Percentiles rank a stretch among this genome's conserved stretches.
These are phyloP conservation scores for Girardia tigrina DNA, from an alignment of 2,888 invertebrate genomes.

Conservation along the genomic window DNA sequence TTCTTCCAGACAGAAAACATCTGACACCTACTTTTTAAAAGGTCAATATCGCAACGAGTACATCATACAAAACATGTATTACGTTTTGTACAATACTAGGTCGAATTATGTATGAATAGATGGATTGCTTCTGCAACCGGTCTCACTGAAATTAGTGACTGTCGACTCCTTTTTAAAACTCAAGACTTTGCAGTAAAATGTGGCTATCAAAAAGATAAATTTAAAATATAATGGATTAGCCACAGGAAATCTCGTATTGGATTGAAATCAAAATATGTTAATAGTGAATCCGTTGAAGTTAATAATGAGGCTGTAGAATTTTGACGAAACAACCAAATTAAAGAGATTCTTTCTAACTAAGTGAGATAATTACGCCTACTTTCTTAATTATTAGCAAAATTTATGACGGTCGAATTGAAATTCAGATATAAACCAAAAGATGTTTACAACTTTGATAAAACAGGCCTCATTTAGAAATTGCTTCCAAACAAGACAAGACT, in stretches of 20 bases:
- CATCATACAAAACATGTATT: too few relatives aligned
- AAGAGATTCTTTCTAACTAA: neutral
- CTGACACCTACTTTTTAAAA: too few relatives aligned
- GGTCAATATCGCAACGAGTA: too few relatives aligned
- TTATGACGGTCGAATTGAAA: too few relatives aligned
- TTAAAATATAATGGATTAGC: neutral
- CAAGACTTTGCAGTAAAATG: conserved; percentile 26
- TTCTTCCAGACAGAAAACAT: neutral
- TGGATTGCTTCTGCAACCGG: conserved; percentile 9
- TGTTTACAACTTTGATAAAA: neutral
- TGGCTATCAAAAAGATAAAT: too few relatives aligned
- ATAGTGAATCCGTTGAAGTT: conserved; percentile 1
- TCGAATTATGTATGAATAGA: conserved; percentile 23
- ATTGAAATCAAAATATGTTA: neutral
- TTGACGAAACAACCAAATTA: neutral
- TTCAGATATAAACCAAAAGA: neutral
- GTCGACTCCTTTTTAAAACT: neutral
- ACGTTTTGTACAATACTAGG: too few relatives aligned
- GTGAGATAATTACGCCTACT: too few relatives aligned
- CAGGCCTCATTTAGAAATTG: conserved; percentile 25
- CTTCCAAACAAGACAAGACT: conserved; percentile 27
- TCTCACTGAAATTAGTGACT: conserved; percentile 13
- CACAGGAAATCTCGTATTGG: conserved; percentile 2
- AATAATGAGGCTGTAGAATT: neutral
- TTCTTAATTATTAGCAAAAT: too few relatives aligned